Conservation (phyloP, 92 coral and sea anemone species). For the Zoanthus gigantus region DNA sequence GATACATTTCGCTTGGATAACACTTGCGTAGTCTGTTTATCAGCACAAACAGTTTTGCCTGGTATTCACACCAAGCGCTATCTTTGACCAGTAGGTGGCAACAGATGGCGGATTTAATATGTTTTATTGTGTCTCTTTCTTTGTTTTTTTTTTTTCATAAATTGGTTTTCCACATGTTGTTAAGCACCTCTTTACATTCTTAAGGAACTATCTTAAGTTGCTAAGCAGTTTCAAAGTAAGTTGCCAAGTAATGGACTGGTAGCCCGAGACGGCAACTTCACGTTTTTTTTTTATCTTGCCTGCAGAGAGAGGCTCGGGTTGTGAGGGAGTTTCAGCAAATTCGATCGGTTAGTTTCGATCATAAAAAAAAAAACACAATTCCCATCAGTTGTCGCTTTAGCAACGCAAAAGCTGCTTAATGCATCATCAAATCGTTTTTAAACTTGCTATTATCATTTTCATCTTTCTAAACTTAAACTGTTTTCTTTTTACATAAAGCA, state of each 20-base stretch:
- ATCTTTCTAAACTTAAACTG: slow-evolving; percentile 12
- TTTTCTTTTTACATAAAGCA: slow-evolving; percentile 19
- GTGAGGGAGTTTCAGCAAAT: neutral
- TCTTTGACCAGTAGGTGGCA: slow-evolving; percentile 21
- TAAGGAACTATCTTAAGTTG: slow-evolving; percentile 26
- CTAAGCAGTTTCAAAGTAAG: slow-evolving; percentile 17
- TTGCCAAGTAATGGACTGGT: slow-evolving; percentile 8
- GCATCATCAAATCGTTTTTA: neutral
- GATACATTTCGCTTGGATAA: neutral
- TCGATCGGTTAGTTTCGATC: neutral
- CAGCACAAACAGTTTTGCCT: slow-evolving; percentile 16
- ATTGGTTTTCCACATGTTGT: slow-evolving; percentile 45
- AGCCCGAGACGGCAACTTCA: neutral
- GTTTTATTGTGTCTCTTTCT: slow-evolving; percentile 28
- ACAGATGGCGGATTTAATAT: slow-evolving; percentile 37
- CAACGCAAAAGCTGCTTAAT: neutral
- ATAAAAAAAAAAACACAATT: neutral
- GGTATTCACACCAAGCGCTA: slow-evolving; percentile 1
- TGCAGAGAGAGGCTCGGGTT: neutral
- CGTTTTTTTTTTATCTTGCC: neutral
- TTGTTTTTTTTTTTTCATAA: slow-evolving; percentile 15
- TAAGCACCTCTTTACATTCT: slow-evolving; percentile 48
- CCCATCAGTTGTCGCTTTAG: neutral
- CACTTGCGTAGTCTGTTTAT: neutral
- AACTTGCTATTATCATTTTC: neutral